phyloP scores from a whole-genome alignment of 2,113 vertebrate species.

The Alethe diademata region DNA sequence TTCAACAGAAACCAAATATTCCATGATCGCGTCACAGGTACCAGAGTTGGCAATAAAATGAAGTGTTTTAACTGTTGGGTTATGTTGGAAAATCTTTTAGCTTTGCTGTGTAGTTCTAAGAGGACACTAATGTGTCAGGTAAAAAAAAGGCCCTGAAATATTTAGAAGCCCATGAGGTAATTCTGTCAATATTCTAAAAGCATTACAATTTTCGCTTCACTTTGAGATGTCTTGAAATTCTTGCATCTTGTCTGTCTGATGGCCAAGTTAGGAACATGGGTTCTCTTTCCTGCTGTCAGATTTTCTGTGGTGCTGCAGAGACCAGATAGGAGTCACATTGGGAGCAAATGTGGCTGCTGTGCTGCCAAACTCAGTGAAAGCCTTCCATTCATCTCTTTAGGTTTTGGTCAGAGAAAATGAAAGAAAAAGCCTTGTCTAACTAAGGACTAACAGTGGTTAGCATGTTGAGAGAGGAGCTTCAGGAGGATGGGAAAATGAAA shows the following conservation, averaged over 20 bases:
- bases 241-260: rapidly evolving
- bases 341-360: neutral
- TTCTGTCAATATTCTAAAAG: neutral
- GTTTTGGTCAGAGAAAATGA: neutral
- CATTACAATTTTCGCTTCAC: rapidly evolving
- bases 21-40: rapidly evolving
- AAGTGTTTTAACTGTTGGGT: neutral
- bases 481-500: neutral
- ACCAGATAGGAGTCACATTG: rapidly evolving
- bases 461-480: neutral
- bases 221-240: neutral
- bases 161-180: neutral
- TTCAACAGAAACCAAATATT: neutral
- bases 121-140: neutral
- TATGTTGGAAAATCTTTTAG: neutral
- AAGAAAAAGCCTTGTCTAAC: neutral
- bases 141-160: neutral
- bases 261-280: rapidly evolving
- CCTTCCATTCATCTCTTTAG: neutral
- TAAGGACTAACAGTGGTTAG: neutral
- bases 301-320: neutral
- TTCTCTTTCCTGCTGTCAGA: neutral
- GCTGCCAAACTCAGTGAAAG: neutral
- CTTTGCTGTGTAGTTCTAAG: neutral
- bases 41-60: neutral